These are phyloP conservation scores for Macrochelys suwanniensis DNA, from an alignment of 2,797 vertebrate species.

Conservation along the genomic window DNA sequence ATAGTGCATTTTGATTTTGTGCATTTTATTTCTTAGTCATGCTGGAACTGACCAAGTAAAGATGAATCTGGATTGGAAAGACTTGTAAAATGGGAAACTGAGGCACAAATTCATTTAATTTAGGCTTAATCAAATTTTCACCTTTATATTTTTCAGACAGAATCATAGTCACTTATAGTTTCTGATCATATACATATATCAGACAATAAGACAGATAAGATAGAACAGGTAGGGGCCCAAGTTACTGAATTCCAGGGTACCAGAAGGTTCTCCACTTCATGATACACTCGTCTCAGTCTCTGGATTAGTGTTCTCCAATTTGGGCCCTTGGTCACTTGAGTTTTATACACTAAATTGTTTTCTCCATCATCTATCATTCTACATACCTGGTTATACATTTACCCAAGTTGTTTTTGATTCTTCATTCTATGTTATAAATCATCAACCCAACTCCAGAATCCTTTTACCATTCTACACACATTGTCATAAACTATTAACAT, in stretches of 20 bases:
- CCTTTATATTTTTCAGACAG: background rate
- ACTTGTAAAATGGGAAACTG: background rate
- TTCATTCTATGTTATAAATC: background rate
- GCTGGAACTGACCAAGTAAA: background rate
- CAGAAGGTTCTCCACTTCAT: background rate
- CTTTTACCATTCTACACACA: background rate
- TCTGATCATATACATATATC: background rate
- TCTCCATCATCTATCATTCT: background rate
- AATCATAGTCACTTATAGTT: background rate
- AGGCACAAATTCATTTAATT: background rate
- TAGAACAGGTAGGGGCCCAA: background rate
- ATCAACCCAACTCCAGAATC: background rate
- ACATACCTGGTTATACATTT: background rate
- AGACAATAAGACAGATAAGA: background rate
- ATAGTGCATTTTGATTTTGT: background rate
- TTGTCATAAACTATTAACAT: background rate
- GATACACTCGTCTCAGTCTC: background rate
- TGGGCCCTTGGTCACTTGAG: background rate
- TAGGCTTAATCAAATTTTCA: background rate
- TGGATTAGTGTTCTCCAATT: background rate
- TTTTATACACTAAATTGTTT: background rate
- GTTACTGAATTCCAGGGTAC: background rate
- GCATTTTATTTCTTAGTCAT: background rate
- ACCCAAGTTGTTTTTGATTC: background rate
- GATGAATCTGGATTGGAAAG: background rate